Conservation (phyloP, 2,797 vertebrate species). For the Oreochromis mossambicus region DNA sequence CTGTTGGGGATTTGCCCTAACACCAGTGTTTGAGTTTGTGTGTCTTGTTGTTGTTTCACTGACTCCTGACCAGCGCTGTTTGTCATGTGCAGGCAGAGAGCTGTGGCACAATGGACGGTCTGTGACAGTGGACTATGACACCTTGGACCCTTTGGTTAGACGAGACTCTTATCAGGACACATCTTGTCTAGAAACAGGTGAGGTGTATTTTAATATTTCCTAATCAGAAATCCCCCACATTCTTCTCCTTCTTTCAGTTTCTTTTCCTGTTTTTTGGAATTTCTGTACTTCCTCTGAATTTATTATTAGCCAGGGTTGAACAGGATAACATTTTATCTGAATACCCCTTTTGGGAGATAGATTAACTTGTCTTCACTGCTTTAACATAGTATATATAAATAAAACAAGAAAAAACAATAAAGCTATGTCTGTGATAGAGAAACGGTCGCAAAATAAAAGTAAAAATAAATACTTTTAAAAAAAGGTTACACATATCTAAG, state of each 20-base stretch:
- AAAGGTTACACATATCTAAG: background rate
- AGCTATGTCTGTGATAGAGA: background rate
- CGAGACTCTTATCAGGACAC: constrained; percentile 84
- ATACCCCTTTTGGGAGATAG: background rate
- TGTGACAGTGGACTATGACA: constrained; percentile 82
- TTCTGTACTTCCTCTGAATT: background rate
- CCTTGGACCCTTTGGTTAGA: constrained; percentile 82
- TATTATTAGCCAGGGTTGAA: background rate
- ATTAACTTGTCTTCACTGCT: background rate
- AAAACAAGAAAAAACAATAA: background rate
- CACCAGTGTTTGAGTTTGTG: background rate
- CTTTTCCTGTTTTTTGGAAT: background rate
- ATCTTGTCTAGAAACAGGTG: constrained; percentile 72
- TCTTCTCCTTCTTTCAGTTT: background rate
- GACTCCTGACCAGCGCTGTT: constrained; percentile 26
- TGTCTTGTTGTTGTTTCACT: constrained; percentile 12
- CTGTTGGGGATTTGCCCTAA: background rate
- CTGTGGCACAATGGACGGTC: constrained; percentile 72
- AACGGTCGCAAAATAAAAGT: background rate
- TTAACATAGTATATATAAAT: background rate
- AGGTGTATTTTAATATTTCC: background rate
- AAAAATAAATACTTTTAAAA: background rate
- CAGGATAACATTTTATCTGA: background rate
- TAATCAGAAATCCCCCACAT: background rate
- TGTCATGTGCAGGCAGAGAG: constrained; percentile 71